These are phyloP conservation scores for Vombatus ursinus DNA, from an alignment of 2,113 vertebrate genomes.

Conservation along the genomic window DNA sequence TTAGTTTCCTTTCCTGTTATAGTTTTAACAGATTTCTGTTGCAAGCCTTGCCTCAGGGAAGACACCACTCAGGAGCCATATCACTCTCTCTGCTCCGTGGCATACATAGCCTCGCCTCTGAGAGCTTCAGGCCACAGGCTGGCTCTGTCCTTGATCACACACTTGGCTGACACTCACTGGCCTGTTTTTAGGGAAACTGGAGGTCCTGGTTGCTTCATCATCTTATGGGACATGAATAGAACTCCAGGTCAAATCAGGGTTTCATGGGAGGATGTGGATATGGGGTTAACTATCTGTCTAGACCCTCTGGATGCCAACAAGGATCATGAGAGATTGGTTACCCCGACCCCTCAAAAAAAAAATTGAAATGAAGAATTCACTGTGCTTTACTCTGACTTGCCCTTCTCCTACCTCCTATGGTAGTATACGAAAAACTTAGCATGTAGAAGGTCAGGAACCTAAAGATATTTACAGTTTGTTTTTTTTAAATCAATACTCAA, in stretches of 20 bases:
- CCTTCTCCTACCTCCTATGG: neutral
- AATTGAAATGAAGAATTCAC: constrained; percentile 9
- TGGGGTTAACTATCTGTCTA: neutral
- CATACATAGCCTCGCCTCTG: neutral
- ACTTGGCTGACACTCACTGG: neutral
- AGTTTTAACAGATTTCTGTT: neutral
- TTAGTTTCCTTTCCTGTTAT: constrained; percentile 17
- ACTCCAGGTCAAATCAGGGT: neutral
- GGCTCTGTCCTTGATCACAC: neutral
- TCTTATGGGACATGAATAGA: constrained; percentile 2
- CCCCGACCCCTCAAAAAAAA: neutral
- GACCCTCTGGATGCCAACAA: neutral
- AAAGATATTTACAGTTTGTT: constrained; percentile 50
- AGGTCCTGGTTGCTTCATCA: neutral
- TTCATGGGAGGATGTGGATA: neutral
- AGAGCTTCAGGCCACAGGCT: neutral
- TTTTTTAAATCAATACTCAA: neutral
- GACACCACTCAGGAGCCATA: neutral
- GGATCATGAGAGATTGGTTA: constrained; percentile 14
- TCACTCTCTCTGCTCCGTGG: neutral
- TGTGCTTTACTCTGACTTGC: constrained; percentile 19
- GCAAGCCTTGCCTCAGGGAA: neutral
- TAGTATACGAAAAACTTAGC: neutral
- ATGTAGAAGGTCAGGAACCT: neutral
- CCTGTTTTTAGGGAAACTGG: neutral